These are phyloP conservation scores for Rhopalosiphum nymphaeae DNA, from an alignment of 2,888 invertebrate species.

Conservation along the genomic window DNA sequence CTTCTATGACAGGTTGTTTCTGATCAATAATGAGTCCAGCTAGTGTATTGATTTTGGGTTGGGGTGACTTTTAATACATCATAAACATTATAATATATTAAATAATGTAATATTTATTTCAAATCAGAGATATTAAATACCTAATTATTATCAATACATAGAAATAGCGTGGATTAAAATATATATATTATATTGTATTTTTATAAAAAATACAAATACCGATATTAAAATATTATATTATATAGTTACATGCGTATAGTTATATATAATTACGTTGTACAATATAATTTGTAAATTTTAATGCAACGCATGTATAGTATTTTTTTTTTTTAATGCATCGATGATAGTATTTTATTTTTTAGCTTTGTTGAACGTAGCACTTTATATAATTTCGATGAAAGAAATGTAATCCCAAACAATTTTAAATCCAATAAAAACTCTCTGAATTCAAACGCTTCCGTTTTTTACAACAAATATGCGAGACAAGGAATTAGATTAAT, in stretches of 20 bases:
- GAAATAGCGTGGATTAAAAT: too few relatives aligned
- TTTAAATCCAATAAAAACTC: constrained; percentile 25
- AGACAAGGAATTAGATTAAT: neutral
- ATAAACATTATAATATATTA: neutral
- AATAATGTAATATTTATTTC: neutral
- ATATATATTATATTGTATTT: too few relatives aligned
- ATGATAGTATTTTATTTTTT: neutral
- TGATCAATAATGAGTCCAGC: neutral
- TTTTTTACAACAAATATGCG: neutral
- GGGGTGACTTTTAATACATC: neutral
- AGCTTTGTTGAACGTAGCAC: neutral
- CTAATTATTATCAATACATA: neutral
- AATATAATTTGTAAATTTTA: neutral
- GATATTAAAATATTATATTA: neutral
- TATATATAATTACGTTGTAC: neutral
- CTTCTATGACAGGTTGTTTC: neutral
- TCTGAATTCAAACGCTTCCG: neutral
- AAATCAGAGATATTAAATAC: neutral
- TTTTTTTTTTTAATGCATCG: neutral
- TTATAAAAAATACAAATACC: neutral
- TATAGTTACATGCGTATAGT: neutral
- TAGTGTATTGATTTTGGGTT: neutral
- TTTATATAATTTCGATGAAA: neutral
- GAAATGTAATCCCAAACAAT: neutral
- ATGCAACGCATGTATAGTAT: neutral